phyloP scores from a whole-genome alignment of 2,113 vertebrate genomes.

The Gallinago undulata region DNA sequence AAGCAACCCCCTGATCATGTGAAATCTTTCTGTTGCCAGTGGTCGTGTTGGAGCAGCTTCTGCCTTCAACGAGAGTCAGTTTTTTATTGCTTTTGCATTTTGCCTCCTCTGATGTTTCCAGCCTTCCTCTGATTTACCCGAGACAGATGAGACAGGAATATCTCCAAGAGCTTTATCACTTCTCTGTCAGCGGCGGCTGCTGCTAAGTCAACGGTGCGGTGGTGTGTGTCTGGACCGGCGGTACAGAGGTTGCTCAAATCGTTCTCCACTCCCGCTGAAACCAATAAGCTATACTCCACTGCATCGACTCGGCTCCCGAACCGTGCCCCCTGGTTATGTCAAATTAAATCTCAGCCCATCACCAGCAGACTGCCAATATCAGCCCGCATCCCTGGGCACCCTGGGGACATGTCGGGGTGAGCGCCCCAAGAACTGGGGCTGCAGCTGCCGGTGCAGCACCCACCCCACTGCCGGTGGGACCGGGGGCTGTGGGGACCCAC shows the following conservation, averaged over 20 bases:
- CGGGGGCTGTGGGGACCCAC: fast-evolving
- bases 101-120: constrained; percentile 8
- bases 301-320: not conserved
- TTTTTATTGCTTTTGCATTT: constrained; percentile 25
- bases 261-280: constrained; percentile 57
- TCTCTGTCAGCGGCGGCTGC: constrained; percentile 37
- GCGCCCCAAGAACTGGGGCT: fast-evolving
- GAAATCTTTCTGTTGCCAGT: constrained; percentile 5
- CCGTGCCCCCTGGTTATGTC: not conserved
- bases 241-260: constrained; percentile 36
- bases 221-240: constrained; percentile 49
- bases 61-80: not conserved
- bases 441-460: not conserved
- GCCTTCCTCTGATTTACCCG: constrained; percentile 27
- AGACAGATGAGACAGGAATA: constrained; percentile 50
- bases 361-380: not conserved
- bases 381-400: not conserved
- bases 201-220: constrained; percentile 50
- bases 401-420: fast-evolving
- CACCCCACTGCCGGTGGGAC: fast-evolving
- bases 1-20: not conserved
- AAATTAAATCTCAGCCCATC: constrained; percentile 35
- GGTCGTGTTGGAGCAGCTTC: not conserved
- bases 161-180: not conserved
- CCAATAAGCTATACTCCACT: constrained; percentile 59